Evolutionary conservation across 2,888 invertebrate species (phyloP), one percentile per base, ranked within the genome.

Genomic region (Chironomus tentans): DNA sequence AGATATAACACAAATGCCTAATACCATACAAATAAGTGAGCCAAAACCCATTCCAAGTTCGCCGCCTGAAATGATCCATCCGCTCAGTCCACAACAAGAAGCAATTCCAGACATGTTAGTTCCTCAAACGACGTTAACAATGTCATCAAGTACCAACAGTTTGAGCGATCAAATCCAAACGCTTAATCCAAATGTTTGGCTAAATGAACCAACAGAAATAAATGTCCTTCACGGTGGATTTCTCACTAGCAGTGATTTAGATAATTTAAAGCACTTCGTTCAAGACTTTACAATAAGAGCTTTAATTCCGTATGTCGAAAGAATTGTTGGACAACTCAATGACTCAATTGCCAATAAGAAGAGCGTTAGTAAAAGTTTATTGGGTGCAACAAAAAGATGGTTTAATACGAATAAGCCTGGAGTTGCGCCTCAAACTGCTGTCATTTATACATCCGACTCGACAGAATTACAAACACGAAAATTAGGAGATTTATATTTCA

Each of bases 321-420:
- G 92, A 81, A 92, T 95, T 83, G 92, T 98, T 80, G 88, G 88
- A 76, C 87, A 89, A 77, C 83, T 96, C 61, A 91, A 90, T 81
- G 95, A 95, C 82, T 87, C 90, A 79, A 89, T 92, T 76, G 90
- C 92, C 22, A 93, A 92, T 81, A 92, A 92, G 81, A 97, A 97
- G 83, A 96, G 97, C 5, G 92, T 98, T 3, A 95, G 97, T 81
- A 89, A 95, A 81, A 96, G 97, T 0, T 85, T 98, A 78, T 88
- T 98, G 78, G 96, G 94, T 82, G 97, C 96, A 18, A 97, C 98
- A 1, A 97, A 96, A 84, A 88, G 97, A 79, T 96, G 96, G 93
- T 97, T 98, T 85, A 94, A 93, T 18, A 92, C 94, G 7, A 94
- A 90, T 80, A 96, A 95, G 83, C 92, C 93, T 2, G 93, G 93